Base-by-base conservation (phyloP, 1,140 invertebrate genomes). In the Zaprionus africanus region DNA sequence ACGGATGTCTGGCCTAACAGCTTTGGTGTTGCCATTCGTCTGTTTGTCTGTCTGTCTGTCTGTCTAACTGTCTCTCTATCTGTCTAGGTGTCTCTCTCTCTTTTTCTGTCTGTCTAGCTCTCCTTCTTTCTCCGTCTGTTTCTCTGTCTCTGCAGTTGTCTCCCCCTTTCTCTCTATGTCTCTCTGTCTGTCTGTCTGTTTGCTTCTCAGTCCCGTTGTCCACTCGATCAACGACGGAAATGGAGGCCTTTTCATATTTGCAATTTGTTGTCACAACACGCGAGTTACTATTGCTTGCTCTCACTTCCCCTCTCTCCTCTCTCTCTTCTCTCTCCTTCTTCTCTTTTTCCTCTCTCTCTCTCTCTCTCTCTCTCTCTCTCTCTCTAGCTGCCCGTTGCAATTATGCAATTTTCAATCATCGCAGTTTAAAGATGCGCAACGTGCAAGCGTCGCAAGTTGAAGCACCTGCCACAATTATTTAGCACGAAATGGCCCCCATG, bases 371-470 rank as follows among this genome's bases (percentile, higher is more conserved):
- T 9, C 31, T 26, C 7, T 74, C n/a, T 38, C 12, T 69, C 15
- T 70, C 22, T 57, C 41, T 46, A 17, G 41, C 41, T 46, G 7
- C 41, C n/a, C n/a, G 36, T 67, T 85, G 85, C 85, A 88, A 88
- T 88, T 88, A 88, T 88, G 85, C 88, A 88, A 88, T 90, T 88
- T 88, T 88, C 85, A 90, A 88, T 88, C 85, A 88, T 84, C 81
- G 68, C 78, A 80, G 78, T 81, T 78, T 81, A 87, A 88, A 88
- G 84, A 88, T 88, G 78, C 75, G 68, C 79, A 78, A 85, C 75
- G 81, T 84, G 84, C 81, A 81, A 64, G 53, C 78, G 67, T 74
- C 26, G 68, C 76, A 74, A 73, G 66, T 87, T 82, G 84, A 78
- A 88, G 78, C 84, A 88, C 85, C 84, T 90, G 84, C 78, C 78